Evolutionary conservation across 2,113 vertebrate species (phyloP).

Genomic region (Amia ocellicauda): DNA sequence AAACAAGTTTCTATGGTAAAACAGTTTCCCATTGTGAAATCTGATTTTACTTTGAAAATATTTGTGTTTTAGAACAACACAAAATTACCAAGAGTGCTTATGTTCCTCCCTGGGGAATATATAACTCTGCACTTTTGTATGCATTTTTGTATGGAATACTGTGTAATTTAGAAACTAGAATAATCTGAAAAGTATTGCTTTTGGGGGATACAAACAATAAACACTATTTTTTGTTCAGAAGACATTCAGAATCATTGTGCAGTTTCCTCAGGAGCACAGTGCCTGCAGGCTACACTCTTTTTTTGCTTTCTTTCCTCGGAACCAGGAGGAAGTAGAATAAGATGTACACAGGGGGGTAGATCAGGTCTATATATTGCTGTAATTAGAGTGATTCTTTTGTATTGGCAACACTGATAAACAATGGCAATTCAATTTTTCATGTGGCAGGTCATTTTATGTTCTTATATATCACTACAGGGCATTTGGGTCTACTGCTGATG

Average conservation of each 20-base stretch:
- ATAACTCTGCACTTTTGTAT: too few relatives aligned
- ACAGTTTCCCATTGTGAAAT: too few relatives aligned
- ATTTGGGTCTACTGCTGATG: conserved; percentile 1
- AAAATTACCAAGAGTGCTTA: too few relatives aligned
- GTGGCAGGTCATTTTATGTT: conserved; percentile 3
- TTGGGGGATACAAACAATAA: background rate
- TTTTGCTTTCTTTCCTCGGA: background rate
- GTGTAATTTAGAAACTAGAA: background rate
- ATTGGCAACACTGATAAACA: conserved; percentile 4
- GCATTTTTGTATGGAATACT: too few relatives aligned
- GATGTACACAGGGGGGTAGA: background rate
- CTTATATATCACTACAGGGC: background rate
- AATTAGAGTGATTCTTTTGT: conserved; percentile 4
- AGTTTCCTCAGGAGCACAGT: background rate
- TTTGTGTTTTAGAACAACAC: too few relatives aligned
- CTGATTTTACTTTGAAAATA: too few relatives aligned
- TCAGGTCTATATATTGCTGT: conserved; percentile 8
- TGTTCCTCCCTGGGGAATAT: too few relatives aligned
- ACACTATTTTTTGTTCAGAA: background rate
- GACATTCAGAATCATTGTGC: background rate
- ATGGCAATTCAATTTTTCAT: conserved; percentile 12
- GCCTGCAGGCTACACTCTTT: background rate
- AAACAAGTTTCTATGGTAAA: too few relatives aligned
- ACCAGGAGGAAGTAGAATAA: background rate
- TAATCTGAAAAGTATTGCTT: background rate